These are phyloP conservation scores for Trichoplusia ni DNA, from an alignment of 1,140 invertebrate genomes.

Conservation along the genomic window DNA sequence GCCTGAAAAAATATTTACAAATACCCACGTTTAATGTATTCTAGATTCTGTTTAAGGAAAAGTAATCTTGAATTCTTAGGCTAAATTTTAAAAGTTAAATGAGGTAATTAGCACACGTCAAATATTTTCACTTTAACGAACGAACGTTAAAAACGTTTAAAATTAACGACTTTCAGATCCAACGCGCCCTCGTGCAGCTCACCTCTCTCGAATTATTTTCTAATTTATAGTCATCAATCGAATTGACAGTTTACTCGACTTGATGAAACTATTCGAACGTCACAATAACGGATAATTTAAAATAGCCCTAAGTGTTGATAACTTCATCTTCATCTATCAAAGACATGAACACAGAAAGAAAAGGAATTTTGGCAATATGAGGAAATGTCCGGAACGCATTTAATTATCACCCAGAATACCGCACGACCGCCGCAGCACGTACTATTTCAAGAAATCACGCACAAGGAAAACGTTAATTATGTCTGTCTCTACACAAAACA, in stretches of 20 bases:
- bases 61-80: background rate
- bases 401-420: constrained; percentile 2
- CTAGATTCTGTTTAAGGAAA: too few relatives aligned
- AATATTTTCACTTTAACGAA: background rate
- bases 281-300: background rate
- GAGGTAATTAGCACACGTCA: constrained; percentile 11
- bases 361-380: background rate
- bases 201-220: too few relatives aligned
- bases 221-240: constrained; percentile 8
- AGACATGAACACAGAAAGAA: background rate
- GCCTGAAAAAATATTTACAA: too few relatives aligned
- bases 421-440: background rate
- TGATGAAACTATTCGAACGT: background rate
- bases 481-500: background rate
- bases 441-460: background rate
- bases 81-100: background rate
- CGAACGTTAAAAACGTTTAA: background rate
- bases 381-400: background rate
- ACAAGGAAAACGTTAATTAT: background rate
- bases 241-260: background rate
- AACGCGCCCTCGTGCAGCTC: too few relatives aligned
- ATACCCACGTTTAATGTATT: too few relatives aligned
- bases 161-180: too few relatives aligned
- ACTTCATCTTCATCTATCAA: background rate
- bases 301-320: background rate